Conservation (phyloP, 2,113 vertebrate genomes). For the Stictonetta naevosa region DNA sequence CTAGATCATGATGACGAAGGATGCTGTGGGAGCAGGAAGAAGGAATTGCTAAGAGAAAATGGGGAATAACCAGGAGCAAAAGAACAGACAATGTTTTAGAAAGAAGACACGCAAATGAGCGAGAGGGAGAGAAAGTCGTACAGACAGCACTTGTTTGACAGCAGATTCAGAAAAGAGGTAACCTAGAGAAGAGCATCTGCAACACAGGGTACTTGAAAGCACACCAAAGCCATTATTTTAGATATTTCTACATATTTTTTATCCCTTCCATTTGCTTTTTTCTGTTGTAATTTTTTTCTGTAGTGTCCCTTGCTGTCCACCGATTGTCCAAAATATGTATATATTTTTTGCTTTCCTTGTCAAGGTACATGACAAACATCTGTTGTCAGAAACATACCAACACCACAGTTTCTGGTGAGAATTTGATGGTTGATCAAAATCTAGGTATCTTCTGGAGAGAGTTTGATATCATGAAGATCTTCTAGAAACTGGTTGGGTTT, state of each 20-base stretch:
- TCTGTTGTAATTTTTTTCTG: background rate
- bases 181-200: background rate
- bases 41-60: background rate
- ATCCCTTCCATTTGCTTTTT: background rate
- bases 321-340: accelerated
- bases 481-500: background rate
- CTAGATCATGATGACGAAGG: background rate
- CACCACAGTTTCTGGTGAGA: background rate
- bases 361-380: background rate
- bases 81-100: background rate
- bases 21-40: background rate
- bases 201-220: background rate
- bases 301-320: background rate
- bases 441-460: background rate
- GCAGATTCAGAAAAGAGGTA: background rate
- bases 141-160: background rate
- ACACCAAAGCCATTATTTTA: background rate
- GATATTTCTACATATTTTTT: background rate
- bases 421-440: background rate
- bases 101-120: background rate
- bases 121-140: background rate
- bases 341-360: background rate
- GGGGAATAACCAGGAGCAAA: background rate
- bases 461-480: background rate
- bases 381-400: background rate